Conservation (phyloP, 1,140 invertebrate species). For the Magallana angulata region DNA sequence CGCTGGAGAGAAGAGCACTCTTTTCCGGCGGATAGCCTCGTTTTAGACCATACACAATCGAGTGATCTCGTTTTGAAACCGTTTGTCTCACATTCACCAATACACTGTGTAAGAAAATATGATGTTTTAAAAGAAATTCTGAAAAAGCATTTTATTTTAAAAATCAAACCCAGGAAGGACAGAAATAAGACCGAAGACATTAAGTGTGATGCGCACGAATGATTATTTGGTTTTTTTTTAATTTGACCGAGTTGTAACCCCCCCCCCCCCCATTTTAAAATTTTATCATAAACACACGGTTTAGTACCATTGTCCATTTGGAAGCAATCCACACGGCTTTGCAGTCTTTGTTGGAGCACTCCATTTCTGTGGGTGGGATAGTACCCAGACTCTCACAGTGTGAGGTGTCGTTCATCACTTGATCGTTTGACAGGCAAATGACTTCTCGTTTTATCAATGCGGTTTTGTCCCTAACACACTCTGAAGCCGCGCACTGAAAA, state of each 20-base stretch:
- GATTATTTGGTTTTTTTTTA: too few species aligned
- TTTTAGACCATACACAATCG: conserved; percentile 64
- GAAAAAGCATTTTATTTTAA: too few species aligned
- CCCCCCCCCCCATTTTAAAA: too few species aligned
- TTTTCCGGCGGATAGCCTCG: conserved; percentile 58
- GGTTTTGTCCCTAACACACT: conserved; percentile 61
- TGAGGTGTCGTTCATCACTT: conserved; percentile 48
- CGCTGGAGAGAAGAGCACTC: conserved; percentile 59
- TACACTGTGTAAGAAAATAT: conserved; percentile 22
- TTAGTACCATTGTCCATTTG: conserved; percentile 63
- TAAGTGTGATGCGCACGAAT: too few species aligned
- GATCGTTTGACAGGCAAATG: conserved; percentile 55
- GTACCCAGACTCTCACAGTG: conserved; percentile 51
- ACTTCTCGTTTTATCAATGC: conserved; percentile 60
- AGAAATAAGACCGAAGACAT: too few species aligned
- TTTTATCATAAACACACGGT: too few species aligned
- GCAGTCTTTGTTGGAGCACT: conserved; percentile 63
- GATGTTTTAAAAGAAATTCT: too few species aligned
- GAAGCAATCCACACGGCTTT: conserved; percentile 66
- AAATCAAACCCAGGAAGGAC: too few species aligned
- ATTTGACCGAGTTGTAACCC: too few species aligned
- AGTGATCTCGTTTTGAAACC: conserved; percentile 65
- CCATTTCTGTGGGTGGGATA: conserved; percentile 50
- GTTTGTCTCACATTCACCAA: conserved; percentile 60
- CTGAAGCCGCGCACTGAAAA: conserved; percentile 63